phyloP scores from a whole-genome alignment of 2,113 vertebrate genomes.

The Cynoglossus semilaevis region DNA sequence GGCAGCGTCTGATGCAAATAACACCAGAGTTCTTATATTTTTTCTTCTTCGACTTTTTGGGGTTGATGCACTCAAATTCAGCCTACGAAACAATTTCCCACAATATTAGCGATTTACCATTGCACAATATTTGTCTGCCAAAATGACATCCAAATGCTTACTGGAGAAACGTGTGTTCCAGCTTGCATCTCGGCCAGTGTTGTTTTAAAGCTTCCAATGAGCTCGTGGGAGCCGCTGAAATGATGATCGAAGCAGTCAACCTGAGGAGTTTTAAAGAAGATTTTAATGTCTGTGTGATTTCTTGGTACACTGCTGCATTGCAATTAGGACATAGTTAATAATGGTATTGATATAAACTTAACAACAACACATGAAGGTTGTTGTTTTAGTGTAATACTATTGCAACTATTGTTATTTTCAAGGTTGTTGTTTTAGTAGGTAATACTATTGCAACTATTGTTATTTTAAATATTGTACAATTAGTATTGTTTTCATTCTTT shows the following conservation, averaged over 20 bases:
- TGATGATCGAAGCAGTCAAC: conserved; percentile 91
- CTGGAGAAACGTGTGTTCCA: conserved; percentile 79
- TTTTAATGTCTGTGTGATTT: background rate
- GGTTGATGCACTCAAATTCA: conserved; percentile 89
- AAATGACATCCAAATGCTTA: conserved; percentile 64
- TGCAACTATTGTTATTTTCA: no score
- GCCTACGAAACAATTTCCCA: conserved; percentile 64
- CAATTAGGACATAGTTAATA: no score
- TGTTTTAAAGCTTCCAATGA: conserved; percentile 88
- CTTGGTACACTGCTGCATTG: background rate
- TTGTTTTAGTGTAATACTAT: no score
- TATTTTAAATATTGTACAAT: no score
- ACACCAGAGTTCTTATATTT: conserved; percentile 94
- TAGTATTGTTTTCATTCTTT: no score
- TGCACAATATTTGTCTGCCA: no score
- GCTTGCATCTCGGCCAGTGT: conserved; percentile 83
- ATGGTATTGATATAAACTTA: no score
- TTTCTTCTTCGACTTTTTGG: conserved; percentile 89
- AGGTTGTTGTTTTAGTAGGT: no score
- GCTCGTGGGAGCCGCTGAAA: conserved; percentile 84
- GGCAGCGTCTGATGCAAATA: conserved; percentile 84
- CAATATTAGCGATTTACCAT: no score
- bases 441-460: no score
- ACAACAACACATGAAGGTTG: no score
- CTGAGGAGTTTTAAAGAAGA: conserved; percentile 67